Evolutionary conservation across 37 sponge, comb jelly and placozoan genomes (phyloP).

Genomic region (Tethya wilhelma): DNA sequence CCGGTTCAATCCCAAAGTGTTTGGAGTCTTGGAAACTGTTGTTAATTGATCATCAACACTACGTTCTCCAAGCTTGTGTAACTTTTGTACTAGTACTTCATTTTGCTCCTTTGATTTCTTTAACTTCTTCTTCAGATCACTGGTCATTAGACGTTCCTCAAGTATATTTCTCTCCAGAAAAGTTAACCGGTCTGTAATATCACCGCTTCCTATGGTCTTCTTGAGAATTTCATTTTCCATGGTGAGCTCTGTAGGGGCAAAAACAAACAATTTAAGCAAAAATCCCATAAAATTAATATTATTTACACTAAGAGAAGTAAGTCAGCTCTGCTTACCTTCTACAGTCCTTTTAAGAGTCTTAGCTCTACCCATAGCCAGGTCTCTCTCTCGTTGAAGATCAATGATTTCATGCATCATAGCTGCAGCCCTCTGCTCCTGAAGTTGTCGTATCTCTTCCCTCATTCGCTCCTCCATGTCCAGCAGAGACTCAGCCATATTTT

Average conservation of each 20-base stretch:
- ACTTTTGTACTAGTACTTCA: neutral
- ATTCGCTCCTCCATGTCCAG: constrained; percentile 40
- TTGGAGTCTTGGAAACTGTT: too few species aligned
- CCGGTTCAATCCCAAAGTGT: too few species aligned
- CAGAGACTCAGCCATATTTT: neutral
- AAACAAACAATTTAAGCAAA: neutral
- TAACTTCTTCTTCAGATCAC: constrained; percentile 52
- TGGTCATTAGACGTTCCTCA: constrained; percentile 21
- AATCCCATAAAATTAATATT: neutral
- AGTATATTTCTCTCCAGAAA: constrained; percentile 21
- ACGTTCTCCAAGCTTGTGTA: neutral
- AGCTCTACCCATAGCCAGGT: constrained; percentile 33
- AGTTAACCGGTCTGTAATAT: constrained; percentile 1
- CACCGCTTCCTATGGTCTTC: neutral
- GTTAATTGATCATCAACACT: neutral
- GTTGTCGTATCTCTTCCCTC: constrained; percentile 58
- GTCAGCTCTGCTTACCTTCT: constrained; percentile 15
- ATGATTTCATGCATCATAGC: constrained; percentile 62
- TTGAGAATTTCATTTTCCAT: constrained; percentile 29
- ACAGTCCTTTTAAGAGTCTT: constrained; percentile 36
- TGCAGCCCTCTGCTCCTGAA: constrained; percentile 69
- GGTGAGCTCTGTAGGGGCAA: constrained; percentile 19
- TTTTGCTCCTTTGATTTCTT: constrained; percentile 35
- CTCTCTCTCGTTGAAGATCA: constrained; percentile 68
- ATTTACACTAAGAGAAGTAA: neutral